Evolutionary conservation across 2,797 vertebrate species (phyloP).

Genomic region (Epinephelus malabaricus): DNA sequence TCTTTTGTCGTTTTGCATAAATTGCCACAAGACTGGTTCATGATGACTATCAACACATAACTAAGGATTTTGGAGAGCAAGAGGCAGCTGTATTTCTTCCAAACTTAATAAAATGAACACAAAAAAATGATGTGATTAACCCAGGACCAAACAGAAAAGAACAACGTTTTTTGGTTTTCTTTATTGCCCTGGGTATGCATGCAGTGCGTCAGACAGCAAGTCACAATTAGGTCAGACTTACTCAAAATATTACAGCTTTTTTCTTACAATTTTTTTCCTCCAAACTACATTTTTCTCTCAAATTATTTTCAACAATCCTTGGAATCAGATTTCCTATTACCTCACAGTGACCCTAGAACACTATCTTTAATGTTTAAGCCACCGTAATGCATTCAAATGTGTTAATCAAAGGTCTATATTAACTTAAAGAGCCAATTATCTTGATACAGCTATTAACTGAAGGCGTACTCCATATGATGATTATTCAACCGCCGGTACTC

Average conservation of each 20-base stretch:
- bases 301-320: not conserved
- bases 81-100: not conserved
- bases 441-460: constrained; percentile 7
- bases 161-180: too few relatives aligned
- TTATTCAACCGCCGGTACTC: not conserved
- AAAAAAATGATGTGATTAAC: not conserved
- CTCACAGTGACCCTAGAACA: not conserved
- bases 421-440: not conserved
- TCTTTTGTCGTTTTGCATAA: not conserved
- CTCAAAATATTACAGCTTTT: too few relatives aligned
- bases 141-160: not conserved
- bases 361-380: not conserved
- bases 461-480: not conserved
- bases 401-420: not conserved
- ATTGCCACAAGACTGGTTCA: not conserved
- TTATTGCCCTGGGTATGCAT: too few relatives aligned
- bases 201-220: too few relatives aligned
- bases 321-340: too few relatives aligned
- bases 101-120: too few relatives aligned
- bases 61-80: not conserved
- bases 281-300: not conserved
- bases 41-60: not conserved
- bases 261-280: too few relatives aligned
- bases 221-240: too few relatives aligned
- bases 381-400: not conserved